Evolutionary conservation across 2,113 vertebrate species (phyloP), one percentile per base, ranked within the genome.

Genomic region (Lontra canadensis): DNA sequence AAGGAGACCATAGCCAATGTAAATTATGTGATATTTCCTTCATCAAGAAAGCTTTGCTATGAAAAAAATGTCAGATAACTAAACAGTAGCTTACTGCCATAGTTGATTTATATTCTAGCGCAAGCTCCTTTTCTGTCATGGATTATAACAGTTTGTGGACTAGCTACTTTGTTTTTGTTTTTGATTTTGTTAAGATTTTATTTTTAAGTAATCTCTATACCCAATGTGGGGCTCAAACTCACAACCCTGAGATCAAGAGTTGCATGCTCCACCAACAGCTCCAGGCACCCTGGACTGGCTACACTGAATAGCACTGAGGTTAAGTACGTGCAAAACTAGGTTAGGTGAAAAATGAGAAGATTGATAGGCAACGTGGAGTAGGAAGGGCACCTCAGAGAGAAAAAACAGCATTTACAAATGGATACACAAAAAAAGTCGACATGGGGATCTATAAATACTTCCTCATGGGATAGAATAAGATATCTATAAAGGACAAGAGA

Each of bases 391-490:
- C 63, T 95, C 47, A 82, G 29, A 49, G 61, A 87, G 2, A 87
- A 59, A 39, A 97, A 96, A 95, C 1, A 91, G 42, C 26, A 83
- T 79, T 93, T 90, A 71, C 26, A 86, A 93, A 87, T 83, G 25
- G 21, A 87, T 47, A 87, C 1, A 63, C 10, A 95, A 79, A 82
- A 90, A 84, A 86, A 42, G 44, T 69, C 23, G 3, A 82, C 5
- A 76, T 25, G 12, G 29, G 12, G 8, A 65, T 89, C 0, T 74
- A 14, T 10, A 57, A 96, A 88, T 69, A 92, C 69, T 49, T 84
- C 47, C 76, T 86, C n/a, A 94, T 14, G n/a, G 25, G 21, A 29
- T 94, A 94, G 4, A 95, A 59, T 15, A 80, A 12, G 59, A 83
- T 65, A 80, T 26, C 34, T 67, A 57, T 36, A 96, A 86, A 47